Evolutionary conservation across 2,888 invertebrate genomes (phyloP), one percentile per base, ranked within the genome.

Genomic region (Agelastica alni): DNA sequence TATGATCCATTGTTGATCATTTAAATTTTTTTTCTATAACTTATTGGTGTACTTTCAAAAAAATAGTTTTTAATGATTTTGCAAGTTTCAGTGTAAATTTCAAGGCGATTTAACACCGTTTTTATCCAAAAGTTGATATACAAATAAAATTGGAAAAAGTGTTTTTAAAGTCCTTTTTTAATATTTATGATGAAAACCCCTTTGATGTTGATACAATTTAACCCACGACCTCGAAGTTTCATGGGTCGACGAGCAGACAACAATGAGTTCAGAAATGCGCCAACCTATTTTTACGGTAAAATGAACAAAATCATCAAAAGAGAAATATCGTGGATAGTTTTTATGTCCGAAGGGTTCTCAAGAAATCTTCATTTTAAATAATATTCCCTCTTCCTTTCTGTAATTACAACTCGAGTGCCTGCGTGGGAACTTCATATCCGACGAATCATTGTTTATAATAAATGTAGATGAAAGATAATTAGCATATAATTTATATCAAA

Each of bases 171-270:
- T n/a, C n/a, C n/a, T n/a, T n/a, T n/a, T n/a, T n/a, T n/a, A n/a
- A n/a, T n/a, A n/a, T 32, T 12, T 32, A 2, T 32, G 32, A 12
- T 5, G 1, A 10, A 5, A 12, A 32, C 14, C 9, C 18, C 18
- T 12, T 20, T 17, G 41, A 51, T 5, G 34, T 34, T 46, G 32
- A 13, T 62, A 58, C 59, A 34, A 28, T 46, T 32, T 53, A 32
- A 46, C 63, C 63, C 63, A 59, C 58, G 66, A 66, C 66, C 65
- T 61, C 61, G 57, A 53, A 39, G 44, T 58, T 55, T 47, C 60
- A 67, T 64, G 70, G 71, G 66, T 71, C 70, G 68, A 39, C 62
- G 70, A 66, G 67, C 71, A 71, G 71, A 71, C 71, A 70, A 71
- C 71, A 71, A 69, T 68, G 63, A 62, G 62, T 65, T 61, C 60